Percentiles rank a stretch among this genome's conserved stretches.
Evolutionary conservation across 2,113 vertebrate genomes (phyloP).

Genomic region (Eulacestoma nigropectus): DNA sequence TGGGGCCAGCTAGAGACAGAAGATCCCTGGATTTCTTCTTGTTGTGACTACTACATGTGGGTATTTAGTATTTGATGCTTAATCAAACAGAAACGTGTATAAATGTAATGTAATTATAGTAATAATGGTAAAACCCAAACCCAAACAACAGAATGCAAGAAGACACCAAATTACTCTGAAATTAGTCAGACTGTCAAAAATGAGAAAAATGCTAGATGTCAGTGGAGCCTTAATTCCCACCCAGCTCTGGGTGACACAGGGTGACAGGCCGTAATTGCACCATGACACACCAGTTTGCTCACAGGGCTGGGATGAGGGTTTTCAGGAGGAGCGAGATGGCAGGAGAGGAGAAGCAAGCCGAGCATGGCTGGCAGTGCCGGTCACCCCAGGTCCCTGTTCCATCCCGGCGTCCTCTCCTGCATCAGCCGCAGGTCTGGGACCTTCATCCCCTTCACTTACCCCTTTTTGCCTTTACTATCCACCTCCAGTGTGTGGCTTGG

Average conservation of each 20-base stretch:
- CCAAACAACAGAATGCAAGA: not conserved
- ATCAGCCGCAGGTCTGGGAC: not conserved
- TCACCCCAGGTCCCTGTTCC: not conserved
- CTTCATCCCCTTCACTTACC: not conserved
- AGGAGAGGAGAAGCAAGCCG: not conserved
- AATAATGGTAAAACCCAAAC: not conserved
- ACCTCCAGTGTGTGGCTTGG: fast-evolving
- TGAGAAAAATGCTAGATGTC: slow-evolving; percentile 28
- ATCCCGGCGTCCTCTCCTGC: fast-evolving
- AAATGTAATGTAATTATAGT: not conserved
- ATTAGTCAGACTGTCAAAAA: slow-evolving; percentile 36
- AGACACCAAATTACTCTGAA: not conserved
- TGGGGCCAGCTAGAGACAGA: not conserved
- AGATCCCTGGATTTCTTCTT: not conserved
- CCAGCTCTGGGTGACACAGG: not conserved
- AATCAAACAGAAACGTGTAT: not conserved
- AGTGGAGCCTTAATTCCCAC: not conserved
- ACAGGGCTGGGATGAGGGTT: not conserved
- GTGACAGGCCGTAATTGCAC: not conserved
- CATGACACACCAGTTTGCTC: not conserved
- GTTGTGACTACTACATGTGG: not conserved
- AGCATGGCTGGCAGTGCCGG: fast-evolving
- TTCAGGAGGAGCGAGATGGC: not conserved
- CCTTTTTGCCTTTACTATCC: not conserved
- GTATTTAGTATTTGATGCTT: not conserved